Evolutionary conservation across 1,140 invertebrate species (phyloP).

Genomic region (Euwallacea fornicatus): DNA sequence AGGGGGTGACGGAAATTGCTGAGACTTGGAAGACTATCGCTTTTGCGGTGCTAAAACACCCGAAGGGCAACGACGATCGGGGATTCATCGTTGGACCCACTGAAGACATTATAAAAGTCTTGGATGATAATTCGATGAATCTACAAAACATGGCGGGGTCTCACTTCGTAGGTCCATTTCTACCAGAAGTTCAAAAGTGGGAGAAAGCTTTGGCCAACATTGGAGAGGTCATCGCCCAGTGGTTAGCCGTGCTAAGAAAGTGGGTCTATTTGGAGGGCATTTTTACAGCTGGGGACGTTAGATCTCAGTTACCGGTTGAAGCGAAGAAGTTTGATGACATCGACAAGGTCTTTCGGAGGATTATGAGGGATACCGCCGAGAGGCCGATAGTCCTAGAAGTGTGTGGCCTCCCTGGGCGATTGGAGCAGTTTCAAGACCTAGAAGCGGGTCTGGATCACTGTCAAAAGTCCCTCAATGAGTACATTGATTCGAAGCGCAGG

Average conservation of each 20-base stretch:
- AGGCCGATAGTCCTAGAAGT: conserved; percentile 75
- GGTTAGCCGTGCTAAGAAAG: conserved; percentile 81
- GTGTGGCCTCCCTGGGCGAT: conserved; percentile 70
- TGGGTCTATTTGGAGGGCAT: conserved; percentile 92
- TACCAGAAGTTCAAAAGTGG: conserved; percentile 78
- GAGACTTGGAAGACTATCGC: conserved; percentile 73
- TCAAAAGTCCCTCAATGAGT: conserved; percentile 88
- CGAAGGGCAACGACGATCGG: conserved; percentile 62
- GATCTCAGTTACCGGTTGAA: conserved; percentile 81
- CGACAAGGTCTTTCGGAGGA: conserved; percentile 77
- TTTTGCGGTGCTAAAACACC: conserved; percentile 71
- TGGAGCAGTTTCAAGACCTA: conserved; percentile 74
- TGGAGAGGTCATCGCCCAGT: conserved; percentile 82
- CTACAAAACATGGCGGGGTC: conserved; percentile 89
- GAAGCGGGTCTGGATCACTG: conserved; percentile 78
- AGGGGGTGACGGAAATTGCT: conserved; percentile 76
- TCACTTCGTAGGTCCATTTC: conserved; percentile 85
- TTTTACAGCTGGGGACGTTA: conserved; percentile 85
- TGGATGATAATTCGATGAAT: conserved; percentile 89
- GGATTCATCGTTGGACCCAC: conserved; percentile 76
- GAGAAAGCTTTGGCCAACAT: conserved; percentile 78
- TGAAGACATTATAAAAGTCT: conserved; percentile 75
- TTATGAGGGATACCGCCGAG: conserved; percentile 81
- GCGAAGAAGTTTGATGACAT: conserved; percentile 88
- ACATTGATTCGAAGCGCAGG: conserved; percentile 82